Conservation (phyloP, 2,113 vertebrate species). For the Mesembrinibis cayennensis region DNA sequence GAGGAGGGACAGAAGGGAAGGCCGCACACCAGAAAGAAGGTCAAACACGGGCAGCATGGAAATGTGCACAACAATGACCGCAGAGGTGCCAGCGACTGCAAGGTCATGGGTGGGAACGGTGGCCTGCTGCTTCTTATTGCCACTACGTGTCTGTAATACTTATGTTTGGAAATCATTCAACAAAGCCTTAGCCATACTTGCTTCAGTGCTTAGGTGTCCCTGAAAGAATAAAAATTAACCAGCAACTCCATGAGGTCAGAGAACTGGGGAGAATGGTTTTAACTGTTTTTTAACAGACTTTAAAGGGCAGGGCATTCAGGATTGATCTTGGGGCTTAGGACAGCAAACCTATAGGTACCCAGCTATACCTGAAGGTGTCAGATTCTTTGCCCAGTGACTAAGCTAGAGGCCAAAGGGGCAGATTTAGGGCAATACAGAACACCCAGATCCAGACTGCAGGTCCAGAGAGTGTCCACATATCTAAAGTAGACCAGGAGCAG, state of each 20-base stretch:
- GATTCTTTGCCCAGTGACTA: not conserved
- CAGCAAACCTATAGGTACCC: not conserved
- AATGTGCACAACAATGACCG: not conserved
- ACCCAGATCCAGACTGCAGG: not conserved
- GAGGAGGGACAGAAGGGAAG: not conserved
- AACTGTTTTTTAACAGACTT: not conserved
- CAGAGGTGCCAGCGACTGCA: not conserved
- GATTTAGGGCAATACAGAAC: not conserved
- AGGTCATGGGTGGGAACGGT: not conserved
- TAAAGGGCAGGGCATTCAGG: not conserved
- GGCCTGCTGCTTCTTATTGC: not conserved
- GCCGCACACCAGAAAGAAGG: not conserved
- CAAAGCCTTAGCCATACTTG: not conserved
- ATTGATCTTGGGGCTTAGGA: not conserved
- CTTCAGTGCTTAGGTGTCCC: not conserved
- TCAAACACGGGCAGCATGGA: not conserved
- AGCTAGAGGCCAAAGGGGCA: not conserved
- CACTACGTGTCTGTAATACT: not conserved
- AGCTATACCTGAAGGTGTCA: not conserved
- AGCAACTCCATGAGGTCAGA: not conserved
- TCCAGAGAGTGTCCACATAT: not conserved
- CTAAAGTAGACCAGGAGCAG: not conserved
- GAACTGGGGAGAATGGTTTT: not conserved
- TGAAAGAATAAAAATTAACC: not conserved
- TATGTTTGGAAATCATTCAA: not conserved